phyloP scores from a whole-genome alignment of 2,113 vertebrate genomes.

The Amia ocellicauda region DNA sequence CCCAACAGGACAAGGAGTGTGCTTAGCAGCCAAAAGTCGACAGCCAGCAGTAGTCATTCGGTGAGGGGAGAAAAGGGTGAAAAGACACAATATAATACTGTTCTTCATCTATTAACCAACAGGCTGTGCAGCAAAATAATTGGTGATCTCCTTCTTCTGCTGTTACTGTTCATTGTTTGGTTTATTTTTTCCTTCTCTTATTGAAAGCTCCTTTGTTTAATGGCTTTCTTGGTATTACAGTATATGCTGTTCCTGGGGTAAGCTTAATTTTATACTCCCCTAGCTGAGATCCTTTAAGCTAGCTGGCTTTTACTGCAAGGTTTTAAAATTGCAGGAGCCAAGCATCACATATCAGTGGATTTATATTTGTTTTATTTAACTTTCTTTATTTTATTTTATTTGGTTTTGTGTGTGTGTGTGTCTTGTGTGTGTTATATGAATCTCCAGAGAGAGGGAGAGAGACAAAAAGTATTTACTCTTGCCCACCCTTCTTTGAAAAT shows the following conservation, averaged over 20 bases:
- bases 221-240: constrained; percentile 18
- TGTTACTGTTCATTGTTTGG: constrained; percentile 20
- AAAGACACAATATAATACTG: neutral
- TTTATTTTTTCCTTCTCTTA: no score
- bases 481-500: neutral
- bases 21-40: no score
- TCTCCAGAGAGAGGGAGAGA: constrained; percentile 4
- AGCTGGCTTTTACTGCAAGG: constrained; percentile 2
- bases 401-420: constrained; percentile 4
- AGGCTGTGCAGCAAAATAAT: no score
- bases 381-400: neutral
- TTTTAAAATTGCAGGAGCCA: constrained; percentile 17
- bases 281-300: constrained; percentile 9
- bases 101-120: neutral
- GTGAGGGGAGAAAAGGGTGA: no score
- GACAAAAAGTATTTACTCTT: neutral
- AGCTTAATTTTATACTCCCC: neutral
- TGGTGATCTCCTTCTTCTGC: constrained; percentile 1
- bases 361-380: neutral
- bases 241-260: constrained; percentile 11
- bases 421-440: constrained; percentile 6
- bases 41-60: no score
- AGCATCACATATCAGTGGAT: neutral
- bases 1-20: no score
- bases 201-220: constrained; percentile 10